Conservation (phyloP, 1,140 invertebrate genomes). For the Phortica variegata region DNA sequence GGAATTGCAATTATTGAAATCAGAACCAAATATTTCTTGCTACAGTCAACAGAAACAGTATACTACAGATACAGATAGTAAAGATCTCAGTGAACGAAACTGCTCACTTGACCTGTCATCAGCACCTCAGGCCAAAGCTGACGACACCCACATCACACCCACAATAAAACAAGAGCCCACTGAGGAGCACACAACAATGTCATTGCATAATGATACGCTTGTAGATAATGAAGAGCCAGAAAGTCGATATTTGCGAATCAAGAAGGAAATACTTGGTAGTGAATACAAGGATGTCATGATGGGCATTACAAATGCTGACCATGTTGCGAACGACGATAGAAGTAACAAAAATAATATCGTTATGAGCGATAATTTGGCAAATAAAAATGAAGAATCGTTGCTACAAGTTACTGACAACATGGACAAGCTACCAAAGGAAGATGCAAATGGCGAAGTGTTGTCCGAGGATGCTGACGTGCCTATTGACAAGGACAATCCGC, state of each 20-base stretch:
- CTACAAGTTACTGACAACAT: constrained; percentile 21
- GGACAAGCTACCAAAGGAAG: constrained; percentile 18
- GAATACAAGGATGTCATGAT: background rate
- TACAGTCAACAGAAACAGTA: constrained; percentile 5
- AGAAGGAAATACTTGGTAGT: constrained; percentile 38
- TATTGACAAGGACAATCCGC: constrained; percentile 71
- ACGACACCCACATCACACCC: too few relatives aligned
- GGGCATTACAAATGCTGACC: constrained; percentile 7
- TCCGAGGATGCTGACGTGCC: constrained; percentile 72
- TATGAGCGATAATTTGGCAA: constrained; percentile 1
- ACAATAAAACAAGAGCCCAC: constrained; percentile 44
- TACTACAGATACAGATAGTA: background rate
- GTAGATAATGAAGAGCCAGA: constrained; percentile 27
- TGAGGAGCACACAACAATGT: constrained; percentile 21
- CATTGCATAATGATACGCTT: constrained; percentile 8
- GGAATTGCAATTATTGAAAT: too few relatives aligned
- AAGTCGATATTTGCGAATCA: constrained; percentile 40
- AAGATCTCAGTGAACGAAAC: too few relatives aligned
- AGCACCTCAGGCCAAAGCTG: background rate
- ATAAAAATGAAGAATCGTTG: too few relatives aligned
- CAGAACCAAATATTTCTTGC: constrained; percentile 28
- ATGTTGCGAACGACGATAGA: background rate
- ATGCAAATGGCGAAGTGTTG: background rate
- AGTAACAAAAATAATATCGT: constrained; percentile 11
- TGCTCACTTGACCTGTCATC: too few relatives aligned